phyloP scores from a whole-genome alignment of 1,140 invertebrate species.

The Drosophila burlai region DNA sequence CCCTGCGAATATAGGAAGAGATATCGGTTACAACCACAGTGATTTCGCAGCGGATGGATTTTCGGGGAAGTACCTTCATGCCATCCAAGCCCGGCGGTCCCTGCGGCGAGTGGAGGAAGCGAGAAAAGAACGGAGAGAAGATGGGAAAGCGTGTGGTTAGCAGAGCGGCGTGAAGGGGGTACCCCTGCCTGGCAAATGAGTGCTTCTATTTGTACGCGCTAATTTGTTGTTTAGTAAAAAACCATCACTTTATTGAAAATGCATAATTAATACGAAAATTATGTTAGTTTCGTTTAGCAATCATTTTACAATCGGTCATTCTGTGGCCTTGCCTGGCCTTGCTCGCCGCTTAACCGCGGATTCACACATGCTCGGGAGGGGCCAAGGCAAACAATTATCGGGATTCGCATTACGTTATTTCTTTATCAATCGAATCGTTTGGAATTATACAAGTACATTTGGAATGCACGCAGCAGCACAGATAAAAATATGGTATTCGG shows the following conservation, averaged over 20 bases:
- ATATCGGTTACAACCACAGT: constrained; percentile 29
- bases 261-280: constrained; percentile 81
- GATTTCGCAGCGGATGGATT: constrained; percentile 8
- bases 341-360: constrained; percentile 13
- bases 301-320: constrained; percentile 67
- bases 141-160: constrained; percentile 50
- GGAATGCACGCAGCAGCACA: constrained; percentile 54
- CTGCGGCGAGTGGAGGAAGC: constrained; percentile 85
- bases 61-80: constrained; percentile 88
- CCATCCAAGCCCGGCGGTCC: constrained; percentile 90
- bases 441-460: constrained; percentile 45
- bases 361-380: constrained; percentile 34
- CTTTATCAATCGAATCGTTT: constrained; percentile 25
- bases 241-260: constrained; percentile 84
- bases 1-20: constrained; percentile 87
- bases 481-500: constrained; percentile 53
- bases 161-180: constrained; percentile 16
- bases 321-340: constrained; percentile 20
- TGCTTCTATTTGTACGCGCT: background rate
- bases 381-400: constrained; percentile 41
- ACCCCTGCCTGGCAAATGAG: constrained; percentile 18
- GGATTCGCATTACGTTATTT: constrained; percentile 31
- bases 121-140: constrained; percentile 23
- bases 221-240: constrained; percentile 72
- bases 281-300: constrained; percentile 75